A percentile compares a stretch with the other conserved stretches of the same genome.
These are phyloP conservation scores for Myrmecobius fasciatus DNA, from an alignment of 2,113 vertebrate species.

Conservation along the genomic window DNA sequence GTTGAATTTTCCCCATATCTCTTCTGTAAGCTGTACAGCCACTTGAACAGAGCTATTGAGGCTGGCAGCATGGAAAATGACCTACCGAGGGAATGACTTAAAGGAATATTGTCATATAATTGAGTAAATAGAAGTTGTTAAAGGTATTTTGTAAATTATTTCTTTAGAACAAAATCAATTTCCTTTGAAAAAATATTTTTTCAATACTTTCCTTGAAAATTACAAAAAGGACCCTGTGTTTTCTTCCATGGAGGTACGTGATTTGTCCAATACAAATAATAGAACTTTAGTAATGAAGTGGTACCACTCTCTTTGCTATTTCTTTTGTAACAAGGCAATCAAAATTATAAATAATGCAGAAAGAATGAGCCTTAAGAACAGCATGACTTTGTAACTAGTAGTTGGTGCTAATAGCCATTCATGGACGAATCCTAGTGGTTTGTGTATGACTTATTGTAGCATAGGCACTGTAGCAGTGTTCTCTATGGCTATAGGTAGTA, in stretches of 20 bases:
- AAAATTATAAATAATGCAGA: constrained; percentile 9
- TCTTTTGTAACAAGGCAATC: constrained; percentile 12
- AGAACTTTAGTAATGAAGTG: constrained; percentile 10
- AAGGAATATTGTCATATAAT: constrained; percentile 1
- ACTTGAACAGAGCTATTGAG: not conserved
- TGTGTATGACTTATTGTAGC: not conserved
- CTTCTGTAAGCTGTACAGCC: constrained; percentile 44
- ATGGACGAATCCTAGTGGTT: not conserved
- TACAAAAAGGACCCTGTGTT: not conserved
- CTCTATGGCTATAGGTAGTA: not conserved
- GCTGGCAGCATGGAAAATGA: not conserved
- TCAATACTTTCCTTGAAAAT: not conserved
- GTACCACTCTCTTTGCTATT: not conserved
- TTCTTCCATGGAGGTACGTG: not conserved
- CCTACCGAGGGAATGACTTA: not conserved
- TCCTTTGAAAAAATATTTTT: constrained; percentile 23
- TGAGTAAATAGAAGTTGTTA: constrained; percentile 26
- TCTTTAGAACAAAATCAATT: constrained; percentile 52
- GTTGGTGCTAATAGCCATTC: not conserved
- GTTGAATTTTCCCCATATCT: constrained; percentile 30
- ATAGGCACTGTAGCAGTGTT: not conserved
- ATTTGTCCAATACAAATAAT: not conserved
- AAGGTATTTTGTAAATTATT: constrained; percentile 30
- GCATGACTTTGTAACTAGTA: not conserved
- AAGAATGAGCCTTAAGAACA: not conserved